Evolutionary conservation across 2,797 vertebrate species (phyloP), one percentile per base, ranked within the genome.

Genomic region (Rachycentron canadum): DNA sequence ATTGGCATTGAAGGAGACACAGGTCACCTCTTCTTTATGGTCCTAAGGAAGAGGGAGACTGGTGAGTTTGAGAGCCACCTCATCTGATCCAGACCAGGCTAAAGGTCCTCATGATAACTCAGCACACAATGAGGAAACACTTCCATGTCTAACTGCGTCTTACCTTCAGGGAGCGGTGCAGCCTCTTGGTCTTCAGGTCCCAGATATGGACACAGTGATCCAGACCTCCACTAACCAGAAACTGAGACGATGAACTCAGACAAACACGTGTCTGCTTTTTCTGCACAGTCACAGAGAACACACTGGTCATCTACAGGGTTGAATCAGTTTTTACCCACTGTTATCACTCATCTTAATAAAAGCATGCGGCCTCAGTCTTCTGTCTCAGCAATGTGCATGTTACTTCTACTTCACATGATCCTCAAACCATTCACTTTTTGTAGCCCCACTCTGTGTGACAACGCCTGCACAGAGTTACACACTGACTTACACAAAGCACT

Each of bases 171-270:
- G 94, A 95, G 74, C 97, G 96, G 85, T 98, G 96, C 82, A 97
- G 83, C 82, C 94, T 96, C 86, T 96, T 98, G 80, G 94, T 96
- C 90, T 99, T 99, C 92, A 99, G 94, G 94, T 99, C 97, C 98
- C 98, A 99, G 90, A 99, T 96, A 90, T 98, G 96, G 64, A 99
- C 97, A 0, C 95, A 94, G 87, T 89, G 95, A 91, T 98, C 97
- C 69, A 97, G 93, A 64, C 98, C 98, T 73, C 98, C 98, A 19
- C 97, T 99, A 69, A 95, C 96, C 59, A 99, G 62, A 75, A 96
- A 96, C 58, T 97, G 96, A 58, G 96, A 97, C 0, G 93, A 97
- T 1, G 96, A 96, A 90, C 96, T 99, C 77, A 99, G 92, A 91
- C 94, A 94, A 52, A 98, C 94, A 34, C 97, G 96, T 0, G 97